Percentiles rank a stretch among this genome's conserved stretches.
Conservation (phyloP, 2,797 vertebrate genomes). For the Xiphorhynchus erythropygius region DNA sequence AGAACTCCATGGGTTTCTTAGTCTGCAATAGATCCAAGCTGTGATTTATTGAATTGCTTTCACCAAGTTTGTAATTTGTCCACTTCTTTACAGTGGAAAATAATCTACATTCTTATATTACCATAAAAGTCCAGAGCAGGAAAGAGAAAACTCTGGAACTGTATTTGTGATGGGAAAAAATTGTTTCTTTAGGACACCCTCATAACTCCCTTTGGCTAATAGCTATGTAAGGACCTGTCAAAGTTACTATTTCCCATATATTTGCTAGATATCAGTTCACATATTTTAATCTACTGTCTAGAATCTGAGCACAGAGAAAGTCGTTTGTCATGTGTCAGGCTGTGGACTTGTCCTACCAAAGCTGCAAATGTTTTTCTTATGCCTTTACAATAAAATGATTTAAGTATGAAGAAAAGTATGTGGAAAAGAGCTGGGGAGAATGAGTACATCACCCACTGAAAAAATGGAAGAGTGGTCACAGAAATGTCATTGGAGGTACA, state of each 20-base stretch:
- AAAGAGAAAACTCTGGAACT: not conserved
- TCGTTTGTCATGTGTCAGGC: accelerated
- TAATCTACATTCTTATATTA: not conserved
- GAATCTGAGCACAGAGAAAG: not conserved
- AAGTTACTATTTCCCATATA: not conserved
- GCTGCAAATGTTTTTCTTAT: not conserved
- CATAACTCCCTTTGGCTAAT: not conserved
- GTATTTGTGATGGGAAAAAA: not conserved
- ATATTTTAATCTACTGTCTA: not conserved
- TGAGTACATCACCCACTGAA: not conserved
- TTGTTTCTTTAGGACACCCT: not conserved
- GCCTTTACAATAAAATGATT: not conserved
- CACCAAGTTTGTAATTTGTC: not conserved
- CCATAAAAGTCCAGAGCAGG: not conserved
- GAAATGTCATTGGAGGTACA: not conserved
- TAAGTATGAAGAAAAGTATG: not conserved
- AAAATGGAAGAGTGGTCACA: not conserved
- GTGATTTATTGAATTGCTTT: not conserved
- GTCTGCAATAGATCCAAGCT: not conserved
- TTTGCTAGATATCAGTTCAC: not conserved
- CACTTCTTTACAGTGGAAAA: not conserved
- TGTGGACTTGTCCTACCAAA: not conserved
- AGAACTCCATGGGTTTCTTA: not conserved
- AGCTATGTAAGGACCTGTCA: not conserved
- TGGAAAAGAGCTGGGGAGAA: not conserved